phyloP scores from a whole-genome alignment of 2,113 vertebrate genomes.

The Aegithalos caudatus region DNA sequence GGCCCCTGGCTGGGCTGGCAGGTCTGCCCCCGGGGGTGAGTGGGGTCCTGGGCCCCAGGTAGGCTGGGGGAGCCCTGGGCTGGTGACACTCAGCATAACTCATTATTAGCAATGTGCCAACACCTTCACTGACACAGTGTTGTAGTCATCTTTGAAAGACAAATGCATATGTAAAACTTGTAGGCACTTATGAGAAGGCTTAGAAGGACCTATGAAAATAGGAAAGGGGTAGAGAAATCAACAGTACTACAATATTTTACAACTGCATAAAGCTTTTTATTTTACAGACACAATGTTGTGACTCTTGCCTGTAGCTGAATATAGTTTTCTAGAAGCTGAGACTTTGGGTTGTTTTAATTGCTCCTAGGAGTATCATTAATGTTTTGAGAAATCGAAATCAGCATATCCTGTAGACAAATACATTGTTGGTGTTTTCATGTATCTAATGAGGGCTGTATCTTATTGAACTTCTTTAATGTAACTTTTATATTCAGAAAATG shows the following conservation, averaged over 20 bases:
- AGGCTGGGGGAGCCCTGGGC: not conserved
- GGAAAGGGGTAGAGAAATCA: not conserved
- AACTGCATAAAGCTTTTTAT: not conserved
- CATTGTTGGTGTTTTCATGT: not conserved
- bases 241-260: not conserved
- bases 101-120: not conserved
- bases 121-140: not conserved
- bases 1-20: not conserved
- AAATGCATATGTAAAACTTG: not conserved
- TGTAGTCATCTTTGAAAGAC: not conserved
- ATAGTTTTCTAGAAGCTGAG: not conserved
- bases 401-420: not conserved
- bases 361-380: not conserved
- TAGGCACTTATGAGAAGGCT: not conserved
- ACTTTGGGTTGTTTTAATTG: not conserved
- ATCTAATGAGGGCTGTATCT: not conserved
- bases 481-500: not conserved
- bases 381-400: not conserved
- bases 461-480: not conserved
- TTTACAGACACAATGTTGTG: not conserved
- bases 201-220: not conserved
- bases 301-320: not conserved
- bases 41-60: not conserved
- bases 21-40: accelerated
- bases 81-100: not conserved